Conservation (phyloP, 2,888 invertebrate genomes). For the Agrochola circellaris region DNA sequence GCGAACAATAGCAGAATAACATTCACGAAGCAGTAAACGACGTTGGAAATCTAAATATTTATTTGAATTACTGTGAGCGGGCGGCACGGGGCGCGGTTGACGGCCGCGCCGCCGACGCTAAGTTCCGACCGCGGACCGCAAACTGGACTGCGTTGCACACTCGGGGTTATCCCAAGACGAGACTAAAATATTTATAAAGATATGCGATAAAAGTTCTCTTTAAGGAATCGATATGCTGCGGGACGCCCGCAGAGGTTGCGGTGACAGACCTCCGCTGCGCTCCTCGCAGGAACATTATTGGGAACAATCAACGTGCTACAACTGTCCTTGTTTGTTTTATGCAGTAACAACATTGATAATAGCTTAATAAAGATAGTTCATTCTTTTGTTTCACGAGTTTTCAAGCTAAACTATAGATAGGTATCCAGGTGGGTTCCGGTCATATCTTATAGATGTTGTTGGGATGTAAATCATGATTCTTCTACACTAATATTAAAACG, state of each 20-base stretch:
- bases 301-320: constrained; percentile 38
- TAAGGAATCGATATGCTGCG: constrained; percentile 56
- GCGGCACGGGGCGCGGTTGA: constrained; percentile 64
- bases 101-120: constrained; percentile 63
- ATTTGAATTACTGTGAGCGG: constrained; percentile 75
- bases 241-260: constrained; percentile 38
- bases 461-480: not conserved
- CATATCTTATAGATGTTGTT: not conserved
- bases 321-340: constrained; percentile 34
- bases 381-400: constrained; percentile 1
- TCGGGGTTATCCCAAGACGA: constrained; percentile 70
- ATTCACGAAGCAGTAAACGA: constrained; percentile 76
- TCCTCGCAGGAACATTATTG: constrained; percentile 40
- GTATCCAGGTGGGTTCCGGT: not conserved
- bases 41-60: constrained; percentile 80
- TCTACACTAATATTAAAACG: too few species aligned
- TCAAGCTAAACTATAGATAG: not conserved
- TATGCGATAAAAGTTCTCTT: constrained; percentile 52
- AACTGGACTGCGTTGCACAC: constrained; percentile 71
- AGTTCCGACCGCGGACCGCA: constrained; percentile 70
- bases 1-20: constrained; percentile 78
- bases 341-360: constrained; percentile 11
- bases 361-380: constrained; percentile 22
- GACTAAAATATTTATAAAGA: constrained; percentile 73
- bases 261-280: constrained; percentile 45